Percentiles rank a stretch among this genome's conserved stretches.
phyloP scores from a whole-genome alignment of 2,797 vertebrate species.

The Gobionotothen gibberifrons region DNA sequence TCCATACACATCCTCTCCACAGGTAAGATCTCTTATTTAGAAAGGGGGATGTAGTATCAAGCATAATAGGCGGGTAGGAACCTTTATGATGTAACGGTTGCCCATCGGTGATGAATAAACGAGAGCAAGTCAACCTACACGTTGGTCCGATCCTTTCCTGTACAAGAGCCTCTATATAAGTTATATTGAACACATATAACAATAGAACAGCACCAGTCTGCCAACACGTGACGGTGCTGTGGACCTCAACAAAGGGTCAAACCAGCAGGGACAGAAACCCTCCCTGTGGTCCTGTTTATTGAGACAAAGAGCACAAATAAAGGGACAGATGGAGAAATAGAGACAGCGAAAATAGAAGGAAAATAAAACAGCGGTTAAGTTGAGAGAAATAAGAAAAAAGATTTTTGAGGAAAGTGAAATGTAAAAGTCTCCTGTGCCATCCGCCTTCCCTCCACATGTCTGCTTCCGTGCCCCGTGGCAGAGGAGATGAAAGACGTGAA shows the following conservation, averaged over 20 bases:
- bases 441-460: conserved; percentile 15
- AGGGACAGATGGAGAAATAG: conserved; percentile 27
- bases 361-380: conserved; percentile 26
- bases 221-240: conserved; percentile 82
- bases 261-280: conserved; percentile 72
- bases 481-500: conserved; percentile 44
- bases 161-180: too few relatives aligned
- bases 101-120: too few relatives aligned
- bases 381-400: neutral
- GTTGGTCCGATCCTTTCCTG: too few relatives aligned
- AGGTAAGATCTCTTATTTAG: too few relatives aligned
- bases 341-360: conserved; percentile 64
- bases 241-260: conserved; percentile 74
- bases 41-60: too few relatives aligned
- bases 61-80: too few relatives aligned
- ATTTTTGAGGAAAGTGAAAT: conserved; percentile 31
- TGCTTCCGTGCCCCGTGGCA: conserved; percentile 35
- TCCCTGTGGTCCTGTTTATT: conserved; percentile 34
- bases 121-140: too few relatives aligned
- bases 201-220: conserved; percentile 8
- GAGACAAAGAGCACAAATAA: conserved; percentile 48
- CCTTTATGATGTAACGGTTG: too few relatives aligned
- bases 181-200: too few relatives aligned
- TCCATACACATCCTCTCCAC: too few relatives aligned
- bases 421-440: conserved; percentile 31